phyloP scores from a whole-genome alignment of 2,888 invertebrate genomes.

The Eulithis prunata region DNA sequence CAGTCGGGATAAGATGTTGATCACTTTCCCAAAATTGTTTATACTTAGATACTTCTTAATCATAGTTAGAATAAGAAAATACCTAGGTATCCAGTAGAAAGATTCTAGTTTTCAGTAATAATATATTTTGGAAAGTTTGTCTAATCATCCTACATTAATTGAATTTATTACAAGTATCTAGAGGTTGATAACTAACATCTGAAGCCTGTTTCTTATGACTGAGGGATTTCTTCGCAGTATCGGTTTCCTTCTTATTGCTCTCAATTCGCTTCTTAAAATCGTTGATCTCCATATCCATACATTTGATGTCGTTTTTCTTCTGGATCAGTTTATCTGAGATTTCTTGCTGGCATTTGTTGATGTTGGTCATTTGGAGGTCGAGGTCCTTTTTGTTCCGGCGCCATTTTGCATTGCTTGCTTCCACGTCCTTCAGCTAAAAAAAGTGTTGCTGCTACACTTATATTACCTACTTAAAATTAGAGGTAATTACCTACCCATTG shows the following conservation, averaged over 20 bases:
- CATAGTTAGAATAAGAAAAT: too few relatives aligned
- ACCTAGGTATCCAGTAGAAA: too few relatives aligned
- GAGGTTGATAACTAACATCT: constrained; percentile 49
- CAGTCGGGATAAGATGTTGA: too few relatives aligned
- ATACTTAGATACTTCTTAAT: too few relatives aligned
- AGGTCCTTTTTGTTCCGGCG: constrained; percentile 68
- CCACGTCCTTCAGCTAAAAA: constrained; percentile 62
- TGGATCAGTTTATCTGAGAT: constrained; percentile 59
- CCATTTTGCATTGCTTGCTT: constrained; percentile 64
- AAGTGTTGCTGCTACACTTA: too few relatives aligned
- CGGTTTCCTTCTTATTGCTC: constrained; percentile 55
- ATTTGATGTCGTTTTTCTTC: constrained; percentile 65
- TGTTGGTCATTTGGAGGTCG: constrained; percentile 58
- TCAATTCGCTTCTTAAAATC: constrained; percentile 59
- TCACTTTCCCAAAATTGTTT: too few relatives aligned
- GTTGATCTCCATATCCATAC: constrained; percentile 60
- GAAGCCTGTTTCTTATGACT: constrained; percentile 55
- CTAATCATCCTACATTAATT: too few relatives aligned
- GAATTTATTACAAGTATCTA: too few relatives aligned
- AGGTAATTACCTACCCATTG: too few relatives aligned
- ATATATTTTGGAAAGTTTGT: too few relatives aligned
- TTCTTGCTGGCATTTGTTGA: constrained; percentile 59
- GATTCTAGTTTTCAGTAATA: too few relatives aligned
- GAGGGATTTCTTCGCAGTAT: constrained; percentile 48
- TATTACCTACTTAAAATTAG: too few relatives aligned